Percentiles rank a stretch among this genome's conserved stretches.
Conservation (phyloP, 2,888 invertebrate genomes). For the Agonum fuliginosum region DNA sequence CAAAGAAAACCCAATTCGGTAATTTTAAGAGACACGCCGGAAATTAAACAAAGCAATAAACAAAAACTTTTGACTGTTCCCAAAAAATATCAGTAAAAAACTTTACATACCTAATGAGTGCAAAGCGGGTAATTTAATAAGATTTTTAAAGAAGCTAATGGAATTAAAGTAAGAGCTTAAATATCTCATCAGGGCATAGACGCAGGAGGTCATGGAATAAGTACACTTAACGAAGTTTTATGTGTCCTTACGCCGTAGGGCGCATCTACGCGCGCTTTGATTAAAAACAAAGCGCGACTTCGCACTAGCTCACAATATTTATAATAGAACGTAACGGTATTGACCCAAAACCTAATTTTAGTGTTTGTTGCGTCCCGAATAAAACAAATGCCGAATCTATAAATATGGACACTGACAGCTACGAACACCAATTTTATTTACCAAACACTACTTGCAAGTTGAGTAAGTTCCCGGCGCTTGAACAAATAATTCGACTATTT, state of each 20-base stretch:
- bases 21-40: slow-evolving; percentile 46
- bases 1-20: slow-evolving; percentile 49
- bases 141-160: slow-evolving; percentile 49
- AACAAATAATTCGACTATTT: slow-evolving; percentile 1
- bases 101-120: slow-evolving; percentile 22
- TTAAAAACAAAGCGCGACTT: slow-evolving; percentile 42
- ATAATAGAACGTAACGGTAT: slow-evolving; percentile 52
- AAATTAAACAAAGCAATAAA: slow-evolving; percentile 53
- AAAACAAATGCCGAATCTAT: slow-evolving; percentile 43
- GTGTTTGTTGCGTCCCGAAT: slow-evolving; percentile 45
- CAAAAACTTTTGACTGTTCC: slow-evolving; percentile 41
- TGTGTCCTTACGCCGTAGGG: slow-evolving; percentile 20
- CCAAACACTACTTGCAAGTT: neutral
- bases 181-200: slow-evolving; percentile 15
- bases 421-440: neutral
- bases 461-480: slow-evolving; percentile 3
- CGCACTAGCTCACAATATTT: slow-evolving; percentile 43
- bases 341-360: slow-evolving; percentile 57
- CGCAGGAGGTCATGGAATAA: slow-evolving; percentile 10
- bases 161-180: slow-evolving; percentile 38
- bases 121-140: slow-evolving; percentile 46
- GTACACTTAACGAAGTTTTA: slow-evolving; percentile 47
- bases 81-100: slow-evolving; percentile 43
- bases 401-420: slow-evolving; percentile 32
- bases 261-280: neutral